phyloP scores from a whole-genome alignment of 1,140 invertebrate genomes.

The Papilio machaon region DNA sequence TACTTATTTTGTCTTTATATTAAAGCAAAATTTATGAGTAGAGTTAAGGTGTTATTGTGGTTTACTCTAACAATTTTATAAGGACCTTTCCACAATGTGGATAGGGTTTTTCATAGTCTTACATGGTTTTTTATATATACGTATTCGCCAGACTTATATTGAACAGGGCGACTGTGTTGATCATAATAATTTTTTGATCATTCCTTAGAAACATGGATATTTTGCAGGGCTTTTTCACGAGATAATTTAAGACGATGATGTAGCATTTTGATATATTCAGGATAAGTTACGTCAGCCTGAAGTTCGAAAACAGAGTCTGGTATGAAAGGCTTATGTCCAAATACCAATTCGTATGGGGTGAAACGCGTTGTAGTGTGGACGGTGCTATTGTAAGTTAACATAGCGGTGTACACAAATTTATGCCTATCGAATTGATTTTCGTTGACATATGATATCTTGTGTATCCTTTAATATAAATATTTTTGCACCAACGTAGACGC shows the following conservation, averaged over 20 bases:
- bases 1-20: too few species aligned
- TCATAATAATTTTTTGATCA: conserved; percentile 39
- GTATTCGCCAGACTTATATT: conserved; percentile 34
- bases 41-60: conserved; percentile 13
- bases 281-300: not conserved
- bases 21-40: conserved; percentile 43
- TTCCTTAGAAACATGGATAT: conserved; percentile 42
- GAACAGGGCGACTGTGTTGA: conserved; percentile 1
- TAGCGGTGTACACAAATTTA: conserved; percentile 37
- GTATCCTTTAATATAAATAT: too few species aligned
- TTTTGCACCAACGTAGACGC: too few species aligned
- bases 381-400: conserved; percentile 14
- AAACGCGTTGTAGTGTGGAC: not conserved
- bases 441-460: conserved; percentile 25
- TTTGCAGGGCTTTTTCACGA: conserved; percentile 38
- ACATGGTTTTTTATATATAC: conserved; percentile 36
- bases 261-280: conserved; percentile 35
- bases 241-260: conserved; percentile 33
- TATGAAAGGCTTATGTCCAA: conserved; percentile 10
- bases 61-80: conserved; percentile 37
- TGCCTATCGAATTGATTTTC: conserved; percentile 32
- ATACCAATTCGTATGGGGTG: not conserved
- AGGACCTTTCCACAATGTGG: conserved; percentile 27
- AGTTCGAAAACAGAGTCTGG: not conserved
- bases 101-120: conserved; percentile 35